A percentile compares a stretch with the other conserved stretches of the same genome.
phyloP scores from a whole-genome alignment of 2,888 invertebrate genomes.

The Rapana venosa region DNA sequence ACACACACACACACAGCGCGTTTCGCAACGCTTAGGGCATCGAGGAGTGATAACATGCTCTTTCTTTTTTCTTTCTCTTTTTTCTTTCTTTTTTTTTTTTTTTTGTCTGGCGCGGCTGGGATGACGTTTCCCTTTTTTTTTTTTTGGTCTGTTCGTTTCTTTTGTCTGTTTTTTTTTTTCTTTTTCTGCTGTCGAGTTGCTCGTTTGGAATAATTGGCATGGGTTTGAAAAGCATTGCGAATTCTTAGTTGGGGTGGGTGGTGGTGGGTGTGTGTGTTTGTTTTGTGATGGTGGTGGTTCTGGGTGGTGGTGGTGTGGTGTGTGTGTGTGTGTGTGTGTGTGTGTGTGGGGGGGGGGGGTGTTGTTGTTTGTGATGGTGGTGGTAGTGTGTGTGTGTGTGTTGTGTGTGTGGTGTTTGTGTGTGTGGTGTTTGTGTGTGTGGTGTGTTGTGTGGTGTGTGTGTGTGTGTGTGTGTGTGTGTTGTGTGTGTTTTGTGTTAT shows the following conservation, averaged over 20 bases:
- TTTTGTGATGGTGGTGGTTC: neutral
- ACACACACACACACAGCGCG: no score
- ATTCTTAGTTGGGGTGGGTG: no score
- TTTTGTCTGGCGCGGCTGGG: neutral
- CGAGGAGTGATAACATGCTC: no score
- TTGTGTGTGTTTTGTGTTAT: neutral
- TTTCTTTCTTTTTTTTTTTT: neutral
- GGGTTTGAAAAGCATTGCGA: no score
- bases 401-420: neutral
- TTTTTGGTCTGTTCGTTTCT: neutral
- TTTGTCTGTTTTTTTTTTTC: neutral
- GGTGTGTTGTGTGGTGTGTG: no score
- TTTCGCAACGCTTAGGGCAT: no score
- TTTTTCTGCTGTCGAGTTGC: neutral
- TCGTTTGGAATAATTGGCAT: no score
- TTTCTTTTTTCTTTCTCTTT: no score
- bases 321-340: conserved; percentile 2
- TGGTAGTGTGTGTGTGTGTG: neutral
- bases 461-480: no score
- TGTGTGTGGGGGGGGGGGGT: neutral
- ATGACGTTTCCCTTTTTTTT: neutral
- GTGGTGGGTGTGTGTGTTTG: neutral
- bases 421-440: no score
- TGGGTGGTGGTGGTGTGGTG: neutral
- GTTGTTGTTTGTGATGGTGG: neutral